Evolutionary conservation across 2,113 vertebrate species (phyloP).

Genomic region (human (Homo sapiens)): DNA sequence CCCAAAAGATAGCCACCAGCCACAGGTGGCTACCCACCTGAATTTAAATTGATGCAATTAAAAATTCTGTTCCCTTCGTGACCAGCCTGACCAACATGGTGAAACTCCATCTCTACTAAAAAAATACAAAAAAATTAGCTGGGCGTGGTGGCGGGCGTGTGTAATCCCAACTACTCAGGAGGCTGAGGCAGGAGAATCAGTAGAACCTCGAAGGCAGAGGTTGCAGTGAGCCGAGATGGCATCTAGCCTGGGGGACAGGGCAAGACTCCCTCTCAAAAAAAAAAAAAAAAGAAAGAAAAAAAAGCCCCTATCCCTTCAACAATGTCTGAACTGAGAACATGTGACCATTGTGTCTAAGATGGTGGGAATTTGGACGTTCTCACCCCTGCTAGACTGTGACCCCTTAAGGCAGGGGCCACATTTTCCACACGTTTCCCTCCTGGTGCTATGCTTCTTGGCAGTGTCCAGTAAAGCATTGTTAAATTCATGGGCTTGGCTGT

Average conservation of each 20-base stretch:
- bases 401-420: neutral
- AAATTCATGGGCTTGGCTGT: constrained; percentile 59
- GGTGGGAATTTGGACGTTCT: no score
- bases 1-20: neutral
- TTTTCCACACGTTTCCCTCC: neutral
- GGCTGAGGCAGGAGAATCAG: no score
- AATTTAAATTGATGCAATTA: neutral
- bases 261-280: neutral
- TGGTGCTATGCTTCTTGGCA: neutral
- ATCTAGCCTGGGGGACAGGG: no score
- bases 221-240: no score
- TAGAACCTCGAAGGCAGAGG: no score
- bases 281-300: no score
- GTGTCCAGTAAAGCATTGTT: constrained; percentile 4
- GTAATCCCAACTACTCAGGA: no score
- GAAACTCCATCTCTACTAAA: neutral
- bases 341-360: neutral
- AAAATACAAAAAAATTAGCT: neutral
- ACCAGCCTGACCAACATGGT: neutral
- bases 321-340: neutral
- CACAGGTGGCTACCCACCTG: neutral
- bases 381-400: neutral
- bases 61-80: neutral
- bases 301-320: neutral
- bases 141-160: neutral